Conservation (phyloP, 1,140 invertebrate genomes). For the Capitella teleta region DNA sequence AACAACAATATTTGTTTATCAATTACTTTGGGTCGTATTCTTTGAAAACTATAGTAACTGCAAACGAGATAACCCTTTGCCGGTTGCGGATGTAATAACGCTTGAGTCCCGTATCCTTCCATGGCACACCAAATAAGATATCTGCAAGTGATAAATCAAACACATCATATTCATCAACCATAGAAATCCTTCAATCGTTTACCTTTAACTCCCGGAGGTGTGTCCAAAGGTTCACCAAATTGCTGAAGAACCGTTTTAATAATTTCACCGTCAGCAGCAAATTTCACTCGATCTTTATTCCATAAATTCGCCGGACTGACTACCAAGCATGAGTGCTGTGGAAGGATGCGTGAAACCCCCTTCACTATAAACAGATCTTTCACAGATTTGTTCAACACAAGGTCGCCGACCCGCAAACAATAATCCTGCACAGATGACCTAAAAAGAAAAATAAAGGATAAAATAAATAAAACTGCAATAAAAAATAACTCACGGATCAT, state of each 20-base stretch:
- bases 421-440: too few relatives aligned
- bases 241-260: slow-evolving; percentile 27
- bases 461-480: too few relatives aligned
- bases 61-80: slow-evolving; percentile 75
- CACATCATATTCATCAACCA: background rate
- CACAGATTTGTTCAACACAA: too few relatives aligned
- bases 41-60: slow-evolving; percentile 75
- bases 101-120: slow-evolving; percentile 79
- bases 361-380: slow-evolving; percentile 44
- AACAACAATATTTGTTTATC: slow-evolving; percentile 5
- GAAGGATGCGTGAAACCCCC: slow-evolving; percentile 45
- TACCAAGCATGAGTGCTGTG: slow-evolving; percentile 83
- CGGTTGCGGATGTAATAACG: slow-evolving; percentile 68
- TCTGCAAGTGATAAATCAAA: slow-evolving; percentile 48
- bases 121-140: slow-evolving; percentile 80
- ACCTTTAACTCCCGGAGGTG: slow-evolving; percentile 30
- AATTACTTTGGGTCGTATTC: slow-evolving; percentile 63
- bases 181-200: background rate
- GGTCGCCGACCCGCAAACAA: too few relatives aligned
- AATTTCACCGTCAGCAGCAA: slow-evolving; percentile 23
- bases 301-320: slow-evolving; percentile 88
- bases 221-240: slow-evolving; percentile 27
- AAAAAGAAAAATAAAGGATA: too few relatives aligned
- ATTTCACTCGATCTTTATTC: slow-evolving; percentile 55
- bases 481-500: too few relatives aligned